Conservation (phyloP, 2,797 vertebrate genomes). For the Pogoniulus pusillus region DNA sequence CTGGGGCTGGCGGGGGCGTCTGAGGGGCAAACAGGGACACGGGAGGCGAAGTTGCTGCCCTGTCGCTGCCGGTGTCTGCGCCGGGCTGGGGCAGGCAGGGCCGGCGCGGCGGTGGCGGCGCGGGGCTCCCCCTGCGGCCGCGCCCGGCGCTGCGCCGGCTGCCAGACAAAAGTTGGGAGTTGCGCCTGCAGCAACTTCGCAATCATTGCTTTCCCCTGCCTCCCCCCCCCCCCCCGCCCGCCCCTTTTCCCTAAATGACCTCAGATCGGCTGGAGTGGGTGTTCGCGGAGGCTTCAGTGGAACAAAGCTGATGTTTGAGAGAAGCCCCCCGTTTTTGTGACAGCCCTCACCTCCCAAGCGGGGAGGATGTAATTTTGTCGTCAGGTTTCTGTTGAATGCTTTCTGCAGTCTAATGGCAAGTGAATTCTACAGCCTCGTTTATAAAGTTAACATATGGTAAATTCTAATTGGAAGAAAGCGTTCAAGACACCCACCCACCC, state of each 20-base stretch:
- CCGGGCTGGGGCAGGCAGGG: not conserved
- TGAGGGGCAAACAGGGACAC: not conserved
- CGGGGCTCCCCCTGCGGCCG: constrained; percentile 32
- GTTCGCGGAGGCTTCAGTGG: not conserved
- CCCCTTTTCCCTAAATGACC: not conserved
- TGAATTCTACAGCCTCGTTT: not conserved
- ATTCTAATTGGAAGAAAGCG: not conserved
- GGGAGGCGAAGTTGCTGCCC: not conserved
- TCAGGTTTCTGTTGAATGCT: not conserved
- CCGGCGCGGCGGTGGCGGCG: not conserved
- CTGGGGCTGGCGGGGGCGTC: not conserved
- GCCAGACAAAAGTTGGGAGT: constrained; percentile 52
- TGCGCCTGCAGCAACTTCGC: constrained; percentile 44
- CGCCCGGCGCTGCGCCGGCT: constrained; percentile 10
- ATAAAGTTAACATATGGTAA: not conserved
- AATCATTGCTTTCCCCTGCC: too few relatives aligned
- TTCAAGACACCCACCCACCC: not conserved
- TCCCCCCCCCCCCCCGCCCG: too few relatives aligned
- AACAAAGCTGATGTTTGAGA: not conserved
- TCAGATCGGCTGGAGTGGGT: not conserved
- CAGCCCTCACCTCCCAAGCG: too few relatives aligned
- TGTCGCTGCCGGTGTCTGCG: not conserved
- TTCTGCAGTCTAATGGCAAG: not conserved
- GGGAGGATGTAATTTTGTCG: not conserved
- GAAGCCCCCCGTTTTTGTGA: not conserved